A percentile compares a stretch with the other conserved stretches of the same genome.
Evolutionary conservation across 2,113 vertebrate genomes (phyloP).

Genomic region (Cebus imitator): DNA sequence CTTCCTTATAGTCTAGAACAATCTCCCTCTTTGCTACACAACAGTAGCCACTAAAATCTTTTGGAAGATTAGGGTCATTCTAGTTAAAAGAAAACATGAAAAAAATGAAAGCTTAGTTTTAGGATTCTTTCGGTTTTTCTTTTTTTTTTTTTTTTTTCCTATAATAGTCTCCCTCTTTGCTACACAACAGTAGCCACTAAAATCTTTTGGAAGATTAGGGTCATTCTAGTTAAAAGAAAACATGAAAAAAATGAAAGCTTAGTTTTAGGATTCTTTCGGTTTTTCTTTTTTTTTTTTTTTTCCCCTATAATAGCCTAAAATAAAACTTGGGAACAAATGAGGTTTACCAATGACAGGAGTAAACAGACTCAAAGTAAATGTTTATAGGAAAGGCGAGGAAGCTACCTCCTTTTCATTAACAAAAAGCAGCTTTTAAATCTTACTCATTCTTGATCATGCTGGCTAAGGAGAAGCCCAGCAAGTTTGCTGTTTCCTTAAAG

Average conservation of each 20-base stretch:
- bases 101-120: conserved; percentile 37
- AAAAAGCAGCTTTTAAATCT: conserved; percentile 15
- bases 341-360: not conserved
- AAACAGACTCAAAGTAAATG: conserved; percentile 25
- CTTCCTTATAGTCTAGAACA: not conserved
- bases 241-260: not conserved
- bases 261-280: not conserved
- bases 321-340: not conserved
- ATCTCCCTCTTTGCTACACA: not conserved
- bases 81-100: conserved; percentile 29
- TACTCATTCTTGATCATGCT: conserved; percentile 4
- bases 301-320: not conserved
- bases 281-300: not conserved
- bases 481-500: conserved; percentile 25
- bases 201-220: not conserved
- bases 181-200: not conserved
- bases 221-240: conserved; percentile 38
- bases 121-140: not conserved
- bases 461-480: not conserved
- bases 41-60: not conserved
- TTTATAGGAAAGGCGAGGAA: conserved; percentile 6
- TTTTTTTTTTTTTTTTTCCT: not conserved
- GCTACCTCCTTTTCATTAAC: not conserved
- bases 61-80: not conserved
- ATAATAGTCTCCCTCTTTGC: not conserved